Base-by-base conservation (phyloP, 2,888 invertebrate genomes). In the Acleris literana region DNA sequence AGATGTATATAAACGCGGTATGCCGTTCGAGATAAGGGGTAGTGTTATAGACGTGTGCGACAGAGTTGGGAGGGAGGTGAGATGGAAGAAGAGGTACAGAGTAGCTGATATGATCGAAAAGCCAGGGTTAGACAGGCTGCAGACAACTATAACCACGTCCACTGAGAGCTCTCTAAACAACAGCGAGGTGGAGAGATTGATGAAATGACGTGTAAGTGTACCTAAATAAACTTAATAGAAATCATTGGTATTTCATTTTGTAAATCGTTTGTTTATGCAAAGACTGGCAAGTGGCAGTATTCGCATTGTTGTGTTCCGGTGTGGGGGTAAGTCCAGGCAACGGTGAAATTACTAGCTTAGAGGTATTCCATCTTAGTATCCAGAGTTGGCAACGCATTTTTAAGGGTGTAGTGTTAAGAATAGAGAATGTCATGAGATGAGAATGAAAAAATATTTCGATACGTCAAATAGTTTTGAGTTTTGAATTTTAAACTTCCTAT, bases 41-140 rank as follows among this genome's bases (percentile, higher is more conserved):
- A 62, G 66, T 33, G 25, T 48, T 4, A 43, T 66, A 53, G 57
- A 66, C 46, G 57, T 66, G 0, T 66, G 66, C 5, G 62, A 62
- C 13, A 66, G 66, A 25, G 44, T 66, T 5, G 52, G 52, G 4
- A 66, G 17, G 25, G 57, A 66, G 33, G 66, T 66, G 22, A 66
- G 33, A 46, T 62, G 61, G 62, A 56, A 66, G 57, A 66, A 66
- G 39, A 57, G 66, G 53, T 66, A 66, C 16, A 56, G 66, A 43
- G 39, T 55, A 16, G 55, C 55, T n/a, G 55, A 55, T 6, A 43
- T 55, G 13, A 39, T 4, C 1, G 39, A 39, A 1, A 39, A 39
- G 39, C 39, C 13, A 13, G 54, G 46, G 22, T 46, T 51, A 1
- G 57, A 64, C 33, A 6, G 18, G 16, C 59, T 49, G 6, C 22